phyloP scores from a whole-genome alignment of 2,888 invertebrate genomes.

The Cryptophagus acutangulus region DNA sequence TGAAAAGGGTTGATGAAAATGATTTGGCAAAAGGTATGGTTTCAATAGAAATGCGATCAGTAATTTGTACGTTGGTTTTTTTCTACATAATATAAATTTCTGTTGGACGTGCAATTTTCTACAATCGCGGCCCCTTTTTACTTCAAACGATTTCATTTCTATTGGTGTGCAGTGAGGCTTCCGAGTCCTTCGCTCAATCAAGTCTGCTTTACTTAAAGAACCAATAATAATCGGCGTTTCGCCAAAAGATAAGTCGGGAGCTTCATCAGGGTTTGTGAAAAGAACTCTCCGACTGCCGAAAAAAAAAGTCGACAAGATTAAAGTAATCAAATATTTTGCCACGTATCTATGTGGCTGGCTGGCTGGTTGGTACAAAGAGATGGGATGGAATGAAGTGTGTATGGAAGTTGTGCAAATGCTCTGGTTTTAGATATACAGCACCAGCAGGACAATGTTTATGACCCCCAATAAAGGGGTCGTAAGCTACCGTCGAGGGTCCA shows the following conservation, averaged over 20 bases:
- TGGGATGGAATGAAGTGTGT: background rate
- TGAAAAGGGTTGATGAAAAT: too few relatives aligned
- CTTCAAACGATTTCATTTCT: slow-evolving; percentile 15
- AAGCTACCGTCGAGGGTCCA: slow-evolving; percentile 26
- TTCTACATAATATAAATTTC: too few relatives aligned
- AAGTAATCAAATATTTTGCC: background rate
- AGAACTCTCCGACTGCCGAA: background rate
- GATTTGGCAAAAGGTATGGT: too few relatives aligned
- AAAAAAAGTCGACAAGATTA: too few relatives aligned
- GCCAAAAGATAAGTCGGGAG: slow-evolving; percentile 33
- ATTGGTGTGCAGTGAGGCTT: slow-evolving; percentile 20
- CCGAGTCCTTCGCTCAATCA: slow-evolving; percentile 32
- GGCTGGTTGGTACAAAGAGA: too few relatives aligned
- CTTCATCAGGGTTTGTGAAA: background rate
- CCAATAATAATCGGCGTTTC: slow-evolving; percentile 36
- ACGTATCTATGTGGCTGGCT: too few relatives aligned
- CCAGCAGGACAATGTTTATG: slow-evolving; percentile 30
- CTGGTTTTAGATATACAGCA: slow-evolving; percentile 16
- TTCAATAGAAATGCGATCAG: too few relatives aligned
- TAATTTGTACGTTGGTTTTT: too few relatives aligned
- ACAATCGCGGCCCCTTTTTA: slow-evolving; percentile 4
- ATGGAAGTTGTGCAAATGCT: background rate
- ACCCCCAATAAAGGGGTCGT: slow-evolving; percentile 32
- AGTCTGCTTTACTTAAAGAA: slow-evolving; percentile 29
- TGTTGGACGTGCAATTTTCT: background rate